phyloP scores from a whole-genome alignment of 92 coral and sea anemone species.

The Porites lobata region DNA sequence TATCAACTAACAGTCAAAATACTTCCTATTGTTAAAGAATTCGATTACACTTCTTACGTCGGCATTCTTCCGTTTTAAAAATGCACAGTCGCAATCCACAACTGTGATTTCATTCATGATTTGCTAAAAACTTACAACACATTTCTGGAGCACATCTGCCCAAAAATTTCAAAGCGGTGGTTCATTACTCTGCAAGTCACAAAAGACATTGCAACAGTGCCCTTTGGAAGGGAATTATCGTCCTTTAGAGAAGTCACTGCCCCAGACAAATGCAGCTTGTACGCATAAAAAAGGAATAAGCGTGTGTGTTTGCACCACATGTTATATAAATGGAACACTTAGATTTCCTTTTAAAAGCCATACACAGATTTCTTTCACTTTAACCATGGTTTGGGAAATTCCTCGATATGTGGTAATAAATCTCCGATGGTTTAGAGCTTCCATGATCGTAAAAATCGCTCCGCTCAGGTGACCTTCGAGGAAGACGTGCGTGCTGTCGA shows the following conservation, averaged over 20 bases:
- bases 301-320: no score
- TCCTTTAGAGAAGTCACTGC: no score
- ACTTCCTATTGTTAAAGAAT: background rate
- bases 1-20: no score
- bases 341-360: background rate
- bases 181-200: background rate
- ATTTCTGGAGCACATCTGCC: background rate
- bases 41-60: background rate
- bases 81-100: background rate
- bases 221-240: no score
- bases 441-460: background rate
- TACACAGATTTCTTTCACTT: background rate
- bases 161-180: background rate
- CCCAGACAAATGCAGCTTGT: no score
- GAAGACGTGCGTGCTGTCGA: background rate
- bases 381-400: background rate
- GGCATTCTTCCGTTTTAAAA: slow-evolving; percentile 18
- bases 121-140: background rate
- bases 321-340: no score
- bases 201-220: no score
- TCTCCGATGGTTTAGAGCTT: background rate
- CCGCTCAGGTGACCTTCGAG: background rate
- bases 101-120: background rate
- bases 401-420: background rate
- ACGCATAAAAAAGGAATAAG: no score